Percentiles rank a stretch among this genome's conserved stretches.
These are phyloP conservation scores for Pristionchus japonicus DNA, from an alignment of 2,888 invertebrate genomes.

Conservation along the genomic window DNA sequence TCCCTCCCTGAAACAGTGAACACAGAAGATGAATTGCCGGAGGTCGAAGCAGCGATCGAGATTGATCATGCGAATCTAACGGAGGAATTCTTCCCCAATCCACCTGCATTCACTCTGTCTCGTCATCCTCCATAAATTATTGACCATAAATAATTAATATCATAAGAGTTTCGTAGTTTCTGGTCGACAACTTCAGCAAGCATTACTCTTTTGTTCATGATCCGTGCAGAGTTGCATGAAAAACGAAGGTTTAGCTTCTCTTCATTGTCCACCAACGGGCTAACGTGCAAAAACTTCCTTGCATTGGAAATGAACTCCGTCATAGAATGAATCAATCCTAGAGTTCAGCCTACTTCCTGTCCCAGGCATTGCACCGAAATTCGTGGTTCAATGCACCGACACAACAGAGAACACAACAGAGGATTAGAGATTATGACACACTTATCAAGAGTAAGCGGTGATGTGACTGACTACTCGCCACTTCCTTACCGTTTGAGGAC, in stretches of 20 bases:
- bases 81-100: constrained; percentile 26
- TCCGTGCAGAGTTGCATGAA: not conserved
- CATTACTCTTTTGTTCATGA: not conserved
- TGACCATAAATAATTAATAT: too few species aligned
- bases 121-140: not conserved
- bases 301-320: not conserved
- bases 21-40: not conserved
- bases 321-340: not conserved
- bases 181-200: not conserved
- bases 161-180: not conserved
- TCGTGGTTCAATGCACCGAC: not conserved
- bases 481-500: not conserved
- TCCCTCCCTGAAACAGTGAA: not conserved
- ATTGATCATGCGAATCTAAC: not conserved
- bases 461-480: not conserved
- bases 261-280: not conserved
- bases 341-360: not conserved
- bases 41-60: not conserved
- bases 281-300: not conserved
- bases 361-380: not conserved
- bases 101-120: constrained; percentile 7
- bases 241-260: not conserved
- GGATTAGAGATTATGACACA: not conserved
- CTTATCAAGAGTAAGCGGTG: not conserved
- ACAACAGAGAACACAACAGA: not conserved